A percentile compares a stretch with the other conserved stretches of the same genome.
Evolutionary conservation across 2,113 vertebrate species (phyloP).

Genomic region (Apteryx mantelli): DNA sequence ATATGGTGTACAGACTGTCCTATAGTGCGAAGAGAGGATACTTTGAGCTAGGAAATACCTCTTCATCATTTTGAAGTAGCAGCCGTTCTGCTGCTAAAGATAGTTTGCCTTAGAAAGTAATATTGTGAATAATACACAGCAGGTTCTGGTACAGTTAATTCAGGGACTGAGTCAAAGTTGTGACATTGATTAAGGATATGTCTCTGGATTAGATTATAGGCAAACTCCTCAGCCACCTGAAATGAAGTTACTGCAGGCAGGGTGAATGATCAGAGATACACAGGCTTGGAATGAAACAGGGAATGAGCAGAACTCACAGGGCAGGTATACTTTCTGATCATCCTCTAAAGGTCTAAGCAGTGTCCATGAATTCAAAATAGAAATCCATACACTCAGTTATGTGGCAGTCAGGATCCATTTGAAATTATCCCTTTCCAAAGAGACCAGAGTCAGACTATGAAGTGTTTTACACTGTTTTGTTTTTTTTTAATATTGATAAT

Average conservation of each 20-base stretch:
- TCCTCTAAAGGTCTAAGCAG: not conserved
- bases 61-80: not conserved
- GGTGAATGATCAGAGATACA: not conserved
- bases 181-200: not conserved
- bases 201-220: not conserved
- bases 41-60: not conserved
- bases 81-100: not conserved
- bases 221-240: not conserved
- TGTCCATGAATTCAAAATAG: not conserved
- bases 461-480: not conserved
- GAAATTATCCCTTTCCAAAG: not conserved
- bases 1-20: too few species aligned
- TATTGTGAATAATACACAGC: not conserved
- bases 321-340: not conserved
- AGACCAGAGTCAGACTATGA: not conserved
- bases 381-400: not conserved
- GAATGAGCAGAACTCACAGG: not conserved
- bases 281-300: not conserved
- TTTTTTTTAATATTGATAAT: not conserved
- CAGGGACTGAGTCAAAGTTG: not conserved
- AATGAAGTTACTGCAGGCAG: not conserved
- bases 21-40: not conserved
- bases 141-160: not conserved
- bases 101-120: not conserved
- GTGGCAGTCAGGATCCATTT: not conserved